Evolutionary conservation across 2,797 vertebrate species (phyloP).

Genomic region (Mus spretus): DNA sequence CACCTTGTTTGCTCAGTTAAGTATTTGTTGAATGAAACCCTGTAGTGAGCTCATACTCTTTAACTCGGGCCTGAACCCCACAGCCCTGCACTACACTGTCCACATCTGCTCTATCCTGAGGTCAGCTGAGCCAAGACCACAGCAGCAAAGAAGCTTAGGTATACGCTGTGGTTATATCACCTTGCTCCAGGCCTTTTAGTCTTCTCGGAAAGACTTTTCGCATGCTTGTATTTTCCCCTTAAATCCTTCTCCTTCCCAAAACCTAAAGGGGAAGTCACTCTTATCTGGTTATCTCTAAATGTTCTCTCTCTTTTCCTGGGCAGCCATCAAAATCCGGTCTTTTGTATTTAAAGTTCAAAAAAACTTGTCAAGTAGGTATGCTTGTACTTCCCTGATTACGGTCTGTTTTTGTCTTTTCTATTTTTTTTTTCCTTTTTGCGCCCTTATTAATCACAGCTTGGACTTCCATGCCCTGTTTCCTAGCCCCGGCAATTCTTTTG

Average conservation of each 20-base stretch:
- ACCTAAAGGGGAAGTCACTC: conserved; percentile 47
- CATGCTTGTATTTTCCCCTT: neutral
- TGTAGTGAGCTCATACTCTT: neutral
- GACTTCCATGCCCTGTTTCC: conserved; percentile 9
- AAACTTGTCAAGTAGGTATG: conserved; percentile 62
- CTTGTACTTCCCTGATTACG: conserved; percentile 55
- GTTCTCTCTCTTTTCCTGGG: conserved; percentile 68
- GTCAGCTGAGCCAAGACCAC: neutral
- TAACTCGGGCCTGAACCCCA: neutral
- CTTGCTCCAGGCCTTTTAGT: neutral
- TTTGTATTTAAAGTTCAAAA: conserved; percentile 75
- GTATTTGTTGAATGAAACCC: neutral
- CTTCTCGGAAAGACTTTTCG: neutral
- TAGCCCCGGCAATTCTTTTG: neutral
- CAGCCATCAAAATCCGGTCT: conserved; percentile 71
- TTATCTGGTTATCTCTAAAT: conserved; percentile 65
- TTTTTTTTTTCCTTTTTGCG: conserved; percentile 17
- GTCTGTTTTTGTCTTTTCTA: conserved; percentile 36
- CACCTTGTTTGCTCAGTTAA: neutral
- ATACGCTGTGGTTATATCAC: neutral
- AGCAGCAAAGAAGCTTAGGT: neutral
- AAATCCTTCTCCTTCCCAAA: neutral
- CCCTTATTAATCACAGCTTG: conserved; percentile 54
- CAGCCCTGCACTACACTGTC: neutral
- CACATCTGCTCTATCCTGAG: neutral